phyloP scores from a whole-genome alignment of 2,113 vertebrate species.

The Loxodonta africana region DNA sequence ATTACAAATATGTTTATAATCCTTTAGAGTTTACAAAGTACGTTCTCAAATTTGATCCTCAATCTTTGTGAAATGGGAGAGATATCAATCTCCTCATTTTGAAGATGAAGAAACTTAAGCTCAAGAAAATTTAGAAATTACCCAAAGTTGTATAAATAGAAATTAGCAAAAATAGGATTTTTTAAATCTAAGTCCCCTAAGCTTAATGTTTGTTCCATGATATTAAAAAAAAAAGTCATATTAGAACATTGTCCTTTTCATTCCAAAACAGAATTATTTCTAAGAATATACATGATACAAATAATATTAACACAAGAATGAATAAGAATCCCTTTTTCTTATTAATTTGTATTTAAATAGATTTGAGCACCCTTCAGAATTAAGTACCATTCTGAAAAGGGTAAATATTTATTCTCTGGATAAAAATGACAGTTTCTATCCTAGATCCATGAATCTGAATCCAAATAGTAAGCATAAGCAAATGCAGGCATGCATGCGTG shows the following conservation, averaged over 20 bases:
- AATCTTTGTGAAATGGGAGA: conserved; percentile 46
- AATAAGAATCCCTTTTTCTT: not conserved
- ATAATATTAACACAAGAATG: not conserved
- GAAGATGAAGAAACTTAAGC: not conserved
- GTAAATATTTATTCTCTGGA: not conserved
- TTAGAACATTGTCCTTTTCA: not conserved
- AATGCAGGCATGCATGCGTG: not conserved
- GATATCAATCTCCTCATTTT: not conserved
- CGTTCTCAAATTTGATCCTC: conserved; percentile 44
- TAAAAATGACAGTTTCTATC: not conserved
- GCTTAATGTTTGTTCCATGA: not conserved
- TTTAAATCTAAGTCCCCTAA: not conserved
- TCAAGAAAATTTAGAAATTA: conserved; percentile 4
- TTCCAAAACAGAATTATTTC: not conserved
- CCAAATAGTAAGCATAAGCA: not conserved
- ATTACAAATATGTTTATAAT: conserved; percentile 72
- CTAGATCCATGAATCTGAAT: not conserved
- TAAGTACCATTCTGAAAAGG: not conserved
- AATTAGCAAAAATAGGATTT: not conserved
- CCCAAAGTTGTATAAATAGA: not conserved
- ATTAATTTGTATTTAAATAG: not conserved
- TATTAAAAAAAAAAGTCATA: not conserved
- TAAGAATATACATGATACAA: not conserved
- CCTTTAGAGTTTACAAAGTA: conserved; percentile 37
- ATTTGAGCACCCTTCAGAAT: not conserved